A percentile compares a stretch with the other conserved stretches of the same genome.
These are phyloP conservation scores for Pygocentrus nattereri DNA, from an alignment of 2,797 vertebrate species.

Conservation along the genomic window DNA sequence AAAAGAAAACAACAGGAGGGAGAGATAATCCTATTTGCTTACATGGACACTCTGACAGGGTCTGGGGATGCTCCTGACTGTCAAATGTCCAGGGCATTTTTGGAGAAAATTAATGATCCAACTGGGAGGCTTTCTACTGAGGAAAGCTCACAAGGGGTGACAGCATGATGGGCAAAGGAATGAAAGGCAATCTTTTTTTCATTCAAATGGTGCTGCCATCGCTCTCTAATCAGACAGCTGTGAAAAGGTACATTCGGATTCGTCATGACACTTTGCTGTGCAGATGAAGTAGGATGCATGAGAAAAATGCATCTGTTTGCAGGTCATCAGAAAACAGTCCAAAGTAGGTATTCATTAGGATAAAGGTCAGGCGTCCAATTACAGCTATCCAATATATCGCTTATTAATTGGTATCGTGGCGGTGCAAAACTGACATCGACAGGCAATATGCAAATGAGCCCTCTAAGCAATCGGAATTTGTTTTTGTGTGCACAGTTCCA, in stretches of 20 bases:
- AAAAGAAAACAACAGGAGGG: conserved; percentile 27
- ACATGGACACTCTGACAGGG: conserved; percentile 14
- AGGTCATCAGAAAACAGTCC: not conserved
- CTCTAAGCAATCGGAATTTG: too few species aligned
- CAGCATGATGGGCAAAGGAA: not conserved
- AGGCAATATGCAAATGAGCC: too few species aligned
- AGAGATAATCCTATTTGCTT: conserved; percentile 46
- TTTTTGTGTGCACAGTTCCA: too few species aligned
- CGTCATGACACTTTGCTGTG: not conserved
- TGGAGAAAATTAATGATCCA: conserved; percentile 24
- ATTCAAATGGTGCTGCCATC: not conserved
- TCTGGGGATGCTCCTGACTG: conserved; percentile 10
- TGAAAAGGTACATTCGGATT: not conserved
- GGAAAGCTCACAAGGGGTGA: not conserved
- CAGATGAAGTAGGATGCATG: not conserved
- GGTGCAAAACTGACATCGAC: too few species aligned
- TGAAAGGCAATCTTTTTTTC: not conserved
- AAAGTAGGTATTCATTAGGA: not conserved
- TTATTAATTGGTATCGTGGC: too few species aligned
- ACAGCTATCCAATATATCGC: not conserved
- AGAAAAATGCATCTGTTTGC: not conserved
- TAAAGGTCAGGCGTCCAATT: not conserved
- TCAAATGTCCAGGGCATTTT: conserved; percentile 28
- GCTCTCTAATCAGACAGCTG: not conserved
- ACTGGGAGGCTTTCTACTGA: not conserved